Percentiles rank a stretch among this genome's conserved stretches.
Evolutionary conservation across 2,888 invertebrate genomes (phyloP).

Genomic region (Saturnia japonica): DNA sequence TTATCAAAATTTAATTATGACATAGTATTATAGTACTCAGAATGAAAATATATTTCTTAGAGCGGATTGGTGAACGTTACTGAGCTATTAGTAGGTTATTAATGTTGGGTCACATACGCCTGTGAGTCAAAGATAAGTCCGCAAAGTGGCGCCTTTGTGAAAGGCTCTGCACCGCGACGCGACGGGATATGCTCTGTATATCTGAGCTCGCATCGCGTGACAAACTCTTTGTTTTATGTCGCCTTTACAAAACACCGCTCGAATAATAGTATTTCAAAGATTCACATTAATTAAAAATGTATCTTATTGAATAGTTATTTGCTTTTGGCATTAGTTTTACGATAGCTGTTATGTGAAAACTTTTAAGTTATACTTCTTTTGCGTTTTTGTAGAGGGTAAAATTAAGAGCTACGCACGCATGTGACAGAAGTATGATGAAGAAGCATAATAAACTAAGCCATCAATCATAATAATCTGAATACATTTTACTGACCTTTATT

Average conservation of each 20-base stretch:
- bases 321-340: neutral
- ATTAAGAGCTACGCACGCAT: no score
- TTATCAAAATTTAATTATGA: constrained; percentile 14
- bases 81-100: constrained; percentile 73
- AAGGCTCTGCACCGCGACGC: constrained; percentile 45
- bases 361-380: neutral
- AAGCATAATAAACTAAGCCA: no score
- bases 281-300: neutral
- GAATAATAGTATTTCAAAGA: constrained; percentile 28
- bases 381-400: neutral
- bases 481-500: no score
- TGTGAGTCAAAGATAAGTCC: constrained; percentile 71
- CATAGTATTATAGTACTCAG: neutral
- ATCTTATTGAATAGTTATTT: neutral
- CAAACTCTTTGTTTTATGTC: constrained; percentile 70
- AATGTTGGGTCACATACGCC: constrained; percentile 68
- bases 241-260: constrained; percentile 55
- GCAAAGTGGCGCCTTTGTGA: constrained; percentile 77
- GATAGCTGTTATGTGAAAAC: neutral
- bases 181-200: constrained; percentile 51
- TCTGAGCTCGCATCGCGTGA: constrained; percentile 54
- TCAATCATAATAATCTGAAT: no score
- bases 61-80: neutral
- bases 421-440: no score
- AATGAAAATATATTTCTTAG: neutral